Percentiles rank a stretch among this genome's conserved stretches.
phyloP scores from a whole-genome alignment of 2,888 invertebrate species.

The Drosophila borealis region DNA sequence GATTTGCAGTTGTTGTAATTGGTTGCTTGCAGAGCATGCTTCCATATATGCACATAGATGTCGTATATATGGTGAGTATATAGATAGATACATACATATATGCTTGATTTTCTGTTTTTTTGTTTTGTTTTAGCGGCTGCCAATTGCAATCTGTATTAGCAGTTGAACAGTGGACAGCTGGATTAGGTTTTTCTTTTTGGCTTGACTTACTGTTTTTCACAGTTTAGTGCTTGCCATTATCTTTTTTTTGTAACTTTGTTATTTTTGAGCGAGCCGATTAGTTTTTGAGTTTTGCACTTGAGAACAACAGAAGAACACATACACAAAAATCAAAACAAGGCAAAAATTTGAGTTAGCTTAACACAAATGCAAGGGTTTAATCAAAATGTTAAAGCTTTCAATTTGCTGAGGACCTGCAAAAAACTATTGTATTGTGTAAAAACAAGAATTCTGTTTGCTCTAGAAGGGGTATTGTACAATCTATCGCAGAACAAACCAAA shows the following conservation, averaged over 20 bases:
- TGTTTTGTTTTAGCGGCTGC: slow-evolving; percentile 29
- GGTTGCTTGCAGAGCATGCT: slow-evolving; percentile 44
- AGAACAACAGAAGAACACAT: slow-evolving; percentile 54
- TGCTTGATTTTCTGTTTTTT: slow-evolving; percentile 4
- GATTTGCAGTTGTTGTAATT: slow-evolving; percentile 41
- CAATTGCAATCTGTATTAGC: slow-evolving; percentile 26
- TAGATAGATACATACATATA: slow-evolving; percentile 30
- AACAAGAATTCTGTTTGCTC: no score
- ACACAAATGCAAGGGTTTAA: slow-evolving; percentile 27
- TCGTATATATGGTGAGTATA: slow-evolving; percentile 29
- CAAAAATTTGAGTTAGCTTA: slow-evolving; percentile 29
- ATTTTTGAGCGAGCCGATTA: slow-evolving; percentile 61
- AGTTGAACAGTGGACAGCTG: slow-evolving; percentile 21
- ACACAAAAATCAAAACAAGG: slow-evolving; percentile 34
- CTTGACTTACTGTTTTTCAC: slow-evolving; percentile 11
- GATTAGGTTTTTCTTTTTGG: slow-evolving; percentile 24
- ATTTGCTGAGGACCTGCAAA: background rate
- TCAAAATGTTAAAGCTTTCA: slow-evolving; percentile 1
- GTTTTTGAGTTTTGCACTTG: slow-evolving; percentile 52
- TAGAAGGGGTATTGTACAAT: no score
- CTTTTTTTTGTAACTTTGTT: slow-evolving; percentile 20
- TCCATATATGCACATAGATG: slow-evolving; percentile 37
- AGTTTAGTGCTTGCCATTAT: slow-evolving; percentile 14
- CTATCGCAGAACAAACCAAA: no score
- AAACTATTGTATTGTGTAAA: no score